A percentile compares a stretch with the other conserved stretches of the same genome.
Conservation (phyloP, 1,140 invertebrate genomes). For the Brachionus rubens region DNA sequence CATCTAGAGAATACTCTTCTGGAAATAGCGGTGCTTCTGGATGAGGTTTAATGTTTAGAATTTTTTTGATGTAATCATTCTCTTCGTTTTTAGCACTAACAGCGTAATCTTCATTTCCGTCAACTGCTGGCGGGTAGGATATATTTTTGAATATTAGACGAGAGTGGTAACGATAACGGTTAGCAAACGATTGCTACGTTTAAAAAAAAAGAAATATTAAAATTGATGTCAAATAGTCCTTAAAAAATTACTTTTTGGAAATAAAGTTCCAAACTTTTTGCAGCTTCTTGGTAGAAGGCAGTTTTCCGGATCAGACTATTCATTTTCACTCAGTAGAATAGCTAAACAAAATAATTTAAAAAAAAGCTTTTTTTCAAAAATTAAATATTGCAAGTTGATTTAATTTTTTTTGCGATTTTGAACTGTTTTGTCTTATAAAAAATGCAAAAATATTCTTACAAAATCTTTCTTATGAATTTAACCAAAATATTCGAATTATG, state of each 20-base stretch:
- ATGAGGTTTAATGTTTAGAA: conserved; percentile 47
- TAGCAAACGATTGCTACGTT: conserved; percentile 7
- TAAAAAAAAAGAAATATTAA: background rate
- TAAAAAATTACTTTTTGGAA: conserved; percentile 3
- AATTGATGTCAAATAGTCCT: background rate
- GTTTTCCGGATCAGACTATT: conserved; percentile 24
- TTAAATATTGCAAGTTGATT: background rate
- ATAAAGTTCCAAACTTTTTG: conserved; percentile 6
- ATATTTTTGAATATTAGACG: conserved; percentile 5
- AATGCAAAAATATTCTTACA: no score
- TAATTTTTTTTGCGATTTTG: background rate
- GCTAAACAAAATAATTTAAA: background rate
- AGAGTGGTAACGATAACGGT: conserved; percentile 11
- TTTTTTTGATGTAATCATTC: conserved; percentile 38
- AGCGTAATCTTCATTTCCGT: conserved; percentile 28
- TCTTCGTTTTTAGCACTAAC: conserved; percentile 45
- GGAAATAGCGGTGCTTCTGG: conserved; percentile 51
- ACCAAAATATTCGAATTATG: no score
- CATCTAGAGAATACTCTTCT: conserved; percentile 50
- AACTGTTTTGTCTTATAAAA: background rate
- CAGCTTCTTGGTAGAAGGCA: background rate
- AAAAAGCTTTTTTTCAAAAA: background rate
- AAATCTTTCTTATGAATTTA: no score
- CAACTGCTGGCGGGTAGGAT: background rate
- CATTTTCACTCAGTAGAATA: background rate